A percentile compares a stretch with the other conserved stretches of the same genome.
Evolutionary conservation across 2,797 vertebrate genomes (phyloP).

Genomic region (Scomberomorus guttatus): DNA sequence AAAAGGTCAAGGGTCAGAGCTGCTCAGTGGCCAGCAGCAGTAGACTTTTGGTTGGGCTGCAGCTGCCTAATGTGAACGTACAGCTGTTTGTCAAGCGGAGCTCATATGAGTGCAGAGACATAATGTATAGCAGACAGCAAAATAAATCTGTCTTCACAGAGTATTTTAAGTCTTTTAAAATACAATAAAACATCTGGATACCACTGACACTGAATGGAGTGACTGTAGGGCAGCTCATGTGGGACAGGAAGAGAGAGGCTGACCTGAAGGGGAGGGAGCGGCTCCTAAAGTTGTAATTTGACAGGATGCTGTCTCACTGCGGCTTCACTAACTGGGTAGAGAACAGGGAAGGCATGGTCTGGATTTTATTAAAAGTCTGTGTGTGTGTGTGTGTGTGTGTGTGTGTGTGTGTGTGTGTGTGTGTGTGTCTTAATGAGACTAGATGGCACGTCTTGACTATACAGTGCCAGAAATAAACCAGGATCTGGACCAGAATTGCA

Average conservation of each 20-base stretch:
- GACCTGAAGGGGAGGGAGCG: conserved; percentile 36
- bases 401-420: conserved; percentile 32
- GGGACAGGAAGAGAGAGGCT: conserved; percentile 10
- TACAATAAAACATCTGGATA: background rate
- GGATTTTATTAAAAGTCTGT: conserved; percentile 71
- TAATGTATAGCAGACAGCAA: background rate
- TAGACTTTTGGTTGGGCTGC: background rate
- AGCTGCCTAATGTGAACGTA: too few species aligned
- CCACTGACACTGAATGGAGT: background rate
- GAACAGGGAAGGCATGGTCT: conserved; percentile 51
- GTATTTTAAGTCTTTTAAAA: background rate
- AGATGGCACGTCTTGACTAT: conserved; percentile 42
- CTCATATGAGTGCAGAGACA: background rate
- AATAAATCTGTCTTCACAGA: background rate
- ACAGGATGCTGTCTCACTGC: conserved; percentile 44
- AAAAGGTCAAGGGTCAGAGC: conserved; percentile 36
- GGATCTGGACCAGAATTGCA: conserved; percentile 61
- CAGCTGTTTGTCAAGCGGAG: background rate
- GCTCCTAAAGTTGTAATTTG: conserved; percentile 55
- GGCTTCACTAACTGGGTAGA: conserved; percentile 43
- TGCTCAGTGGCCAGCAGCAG: background rate
- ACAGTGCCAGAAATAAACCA: conserved; percentile 69
- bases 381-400: conserved; percentile 23
- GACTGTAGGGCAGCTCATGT: background rate
- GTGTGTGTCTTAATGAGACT: conserved; percentile 49